Conservation (phyloP, 2,113 vertebrate genomes). For the Halichoerus grypus region DNA sequence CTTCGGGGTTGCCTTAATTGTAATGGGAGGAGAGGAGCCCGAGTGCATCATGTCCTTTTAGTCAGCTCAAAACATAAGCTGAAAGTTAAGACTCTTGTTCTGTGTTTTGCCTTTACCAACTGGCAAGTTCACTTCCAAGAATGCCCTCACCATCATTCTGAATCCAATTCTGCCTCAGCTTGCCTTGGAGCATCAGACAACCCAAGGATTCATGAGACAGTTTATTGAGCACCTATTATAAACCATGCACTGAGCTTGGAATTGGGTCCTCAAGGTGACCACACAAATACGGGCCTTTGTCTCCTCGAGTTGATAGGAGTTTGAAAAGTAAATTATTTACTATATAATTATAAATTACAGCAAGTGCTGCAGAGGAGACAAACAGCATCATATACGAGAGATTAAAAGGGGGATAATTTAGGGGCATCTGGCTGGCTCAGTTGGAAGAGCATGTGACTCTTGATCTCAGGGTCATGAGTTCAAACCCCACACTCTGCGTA, state of each 20-base stretch:
- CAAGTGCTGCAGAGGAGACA: background rate
- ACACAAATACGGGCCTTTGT: background rate
- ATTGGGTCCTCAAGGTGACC: too few relatives aligned
- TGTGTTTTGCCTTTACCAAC: background rate
- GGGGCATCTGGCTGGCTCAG: background rate
- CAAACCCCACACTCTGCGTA: background rate
- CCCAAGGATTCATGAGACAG: background rate
- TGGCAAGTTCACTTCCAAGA: background rate
- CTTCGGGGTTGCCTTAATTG: background rate
- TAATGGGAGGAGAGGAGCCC: background rate
- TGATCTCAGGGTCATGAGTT: background rate
- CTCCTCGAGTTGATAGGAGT: background rate
- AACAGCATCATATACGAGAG: background rate
- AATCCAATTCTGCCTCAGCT: background rate
- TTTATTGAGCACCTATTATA: background rate
- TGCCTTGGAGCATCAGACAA: background rate
- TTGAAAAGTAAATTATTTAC: background rate
- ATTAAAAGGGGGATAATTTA: background rate
- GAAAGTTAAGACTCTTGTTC: background rate
- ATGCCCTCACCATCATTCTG: background rate
- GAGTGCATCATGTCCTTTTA: background rate
- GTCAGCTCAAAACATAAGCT: background rate
- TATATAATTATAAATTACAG: background rate
- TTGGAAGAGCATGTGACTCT: background rate
- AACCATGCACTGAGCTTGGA: background rate